phyloP scores from a whole-genome alignment of 2,797 vertebrate genomes.

The Nannoperca australis region DNA sequence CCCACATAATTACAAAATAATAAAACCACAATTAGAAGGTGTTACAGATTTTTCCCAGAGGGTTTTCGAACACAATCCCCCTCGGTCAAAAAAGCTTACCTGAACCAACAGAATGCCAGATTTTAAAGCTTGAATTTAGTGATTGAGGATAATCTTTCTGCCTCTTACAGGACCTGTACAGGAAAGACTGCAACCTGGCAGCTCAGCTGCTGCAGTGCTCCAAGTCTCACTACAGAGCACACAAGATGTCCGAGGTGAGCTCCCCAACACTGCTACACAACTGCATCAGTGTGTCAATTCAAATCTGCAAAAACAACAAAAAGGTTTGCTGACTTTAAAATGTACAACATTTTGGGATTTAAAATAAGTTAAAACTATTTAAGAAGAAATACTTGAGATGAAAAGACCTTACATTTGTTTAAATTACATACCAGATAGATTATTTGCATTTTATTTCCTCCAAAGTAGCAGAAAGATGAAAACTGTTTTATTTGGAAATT shows the following conservation, averaged over 20 bases:
- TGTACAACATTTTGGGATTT: background rate
- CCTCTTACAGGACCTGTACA: conserved; percentile 90
- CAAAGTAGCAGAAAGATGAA: background rate
- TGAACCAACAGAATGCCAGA: conserved; percentile 15
- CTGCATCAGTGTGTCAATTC: conserved; percentile 10
- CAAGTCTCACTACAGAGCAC: conserved; percentile 92
- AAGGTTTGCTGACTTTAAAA: background rate
- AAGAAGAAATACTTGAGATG: background rate
- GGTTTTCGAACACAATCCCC: conserved; percentile 10
- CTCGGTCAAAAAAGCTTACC: background rate
- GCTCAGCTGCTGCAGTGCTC: conserved; percentile 96
- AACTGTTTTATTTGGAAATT: background rate
- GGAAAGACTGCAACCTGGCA: conserved; percentile 97
- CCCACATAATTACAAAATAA: conserved; percentile 38
- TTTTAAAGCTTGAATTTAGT: conserved; percentile 11
- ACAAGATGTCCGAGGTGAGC: conserved; percentile 95
- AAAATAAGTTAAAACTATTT: background rate
- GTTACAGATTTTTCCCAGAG: conserved; percentile 12
- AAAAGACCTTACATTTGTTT: conserved; percentile 4
- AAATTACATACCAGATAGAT: conserved; percentile 1
- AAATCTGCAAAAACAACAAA: conserved; percentile 1
- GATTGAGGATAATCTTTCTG: conserved; percentile 44
- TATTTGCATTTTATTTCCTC: background rate
- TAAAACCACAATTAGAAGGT: conserved; percentile 22
- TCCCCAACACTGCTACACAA: background rate